These are phyloP conservation scores for Hypothenemus hampei DNA, from an alignment of 1,140 invertebrate genomes.

Conservation along the genomic window DNA sequence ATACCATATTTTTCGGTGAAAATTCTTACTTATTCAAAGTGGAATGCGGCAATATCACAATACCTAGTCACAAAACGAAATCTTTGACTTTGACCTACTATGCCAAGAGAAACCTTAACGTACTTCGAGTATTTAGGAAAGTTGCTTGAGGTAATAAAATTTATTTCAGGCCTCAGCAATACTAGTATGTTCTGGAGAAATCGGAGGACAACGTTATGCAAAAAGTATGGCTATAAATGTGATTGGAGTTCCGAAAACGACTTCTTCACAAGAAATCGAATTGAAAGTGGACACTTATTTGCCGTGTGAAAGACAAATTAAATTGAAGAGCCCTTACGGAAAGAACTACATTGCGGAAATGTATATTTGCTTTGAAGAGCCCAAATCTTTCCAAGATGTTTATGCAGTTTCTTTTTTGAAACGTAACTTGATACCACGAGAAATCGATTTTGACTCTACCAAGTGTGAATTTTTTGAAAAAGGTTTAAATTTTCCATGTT, in stretches of 20 bases:
- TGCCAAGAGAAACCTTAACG: slow-evolving; percentile 25
- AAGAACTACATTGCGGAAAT: slow-evolving; percentile 11
- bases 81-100: slow-evolving; percentile 28
- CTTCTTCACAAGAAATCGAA: slow-evolving; percentile 5
- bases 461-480: slow-evolving; percentile 12
- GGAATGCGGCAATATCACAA: slow-evolving; percentile 8
- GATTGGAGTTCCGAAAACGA: slow-evolving; percentile 26
- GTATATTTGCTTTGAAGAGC: slow-evolving; percentile 6
- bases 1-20: slow-evolving; percentile 30
- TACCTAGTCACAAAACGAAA: slow-evolving; percentile 24
- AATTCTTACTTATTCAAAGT: slow-evolving; percentile 33
- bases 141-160: neutral
- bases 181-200: slow-evolving; percentile 40
- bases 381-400: slow-evolving; percentile 5
- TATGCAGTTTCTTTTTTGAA: neutral
- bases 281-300: slow-evolving; percentile 8
- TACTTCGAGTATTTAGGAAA: neutral
- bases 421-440: slow-evolving; percentile 1
- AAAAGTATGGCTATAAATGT: slow-evolving; percentile 36
- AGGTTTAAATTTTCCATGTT: too few relatives aligned
- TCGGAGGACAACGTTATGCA: slow-evolving; percentile 32
- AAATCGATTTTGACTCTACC: neutral
- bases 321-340: slow-evolving; percentile 8
- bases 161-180: slow-evolving; percentile 27
- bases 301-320: neutral